Conservation (phyloP, 2,888 invertebrate genomes). For the Steinernema carpocapsae region DNA sequence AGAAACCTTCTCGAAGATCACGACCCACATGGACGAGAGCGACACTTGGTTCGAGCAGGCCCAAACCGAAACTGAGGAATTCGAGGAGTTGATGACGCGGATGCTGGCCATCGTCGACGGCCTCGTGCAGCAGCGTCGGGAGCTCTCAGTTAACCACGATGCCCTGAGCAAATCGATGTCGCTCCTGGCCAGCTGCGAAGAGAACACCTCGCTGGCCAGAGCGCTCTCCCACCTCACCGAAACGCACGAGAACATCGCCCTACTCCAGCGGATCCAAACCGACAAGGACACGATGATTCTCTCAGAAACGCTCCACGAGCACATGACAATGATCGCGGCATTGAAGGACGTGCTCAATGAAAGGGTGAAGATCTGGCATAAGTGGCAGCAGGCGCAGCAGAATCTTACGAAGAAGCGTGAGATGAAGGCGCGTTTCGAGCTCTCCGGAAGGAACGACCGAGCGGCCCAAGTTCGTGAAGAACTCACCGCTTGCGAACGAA, state of each 20-base stretch:
- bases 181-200: conserved; percentile 88
- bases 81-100: conserved; percentile 86
- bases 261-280: conserved; percentile 86
- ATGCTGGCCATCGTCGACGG: conserved; percentile 85
- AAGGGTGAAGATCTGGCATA: conserved; percentile 85
- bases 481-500: conserved; percentile 78
- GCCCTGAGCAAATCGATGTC: conserved; percentile 76
- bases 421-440: conserved; percentile 86
- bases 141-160: conserved; percentile 47
- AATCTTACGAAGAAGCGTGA: conserved; percentile 91
- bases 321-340: conserved; percentile 45
- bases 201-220: conserved; percentile 86
- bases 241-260: conserved; percentile 75
- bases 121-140: conserved; percentile 74
- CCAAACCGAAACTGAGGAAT: conserved; percentile 78
- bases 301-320: conserved; percentile 80
- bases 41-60: conserved; percentile 99
- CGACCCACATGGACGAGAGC: conserved; percentile 97
- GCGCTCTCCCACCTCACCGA: conserved; percentile 89
- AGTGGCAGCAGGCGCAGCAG: conserved; percentile 95
- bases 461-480: conserved; percentile 86
- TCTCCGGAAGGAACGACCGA: conserved; percentile 87
- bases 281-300: conserved; percentile 91
- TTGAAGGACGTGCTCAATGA: conserved; percentile 77
- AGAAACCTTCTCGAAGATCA: conserved; percentile 90